These are phyloP conservation scores for Octopus bimaculoides DNA, from an alignment of 1,140 invertebrate genomes.

Conservation along the genomic window DNA sequence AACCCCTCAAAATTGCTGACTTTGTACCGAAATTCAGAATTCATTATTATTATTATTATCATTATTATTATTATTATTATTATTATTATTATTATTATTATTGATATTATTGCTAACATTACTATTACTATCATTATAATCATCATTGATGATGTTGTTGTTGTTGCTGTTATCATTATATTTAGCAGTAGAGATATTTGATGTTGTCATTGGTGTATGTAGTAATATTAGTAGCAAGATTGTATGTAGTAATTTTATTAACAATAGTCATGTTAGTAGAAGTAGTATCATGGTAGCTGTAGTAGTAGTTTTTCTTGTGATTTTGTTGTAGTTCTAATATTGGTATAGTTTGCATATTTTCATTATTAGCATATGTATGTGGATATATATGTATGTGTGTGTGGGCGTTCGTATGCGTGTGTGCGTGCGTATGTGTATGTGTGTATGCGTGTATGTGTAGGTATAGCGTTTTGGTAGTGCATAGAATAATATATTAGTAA, in stretches of 20 bases:
- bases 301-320: background rate
- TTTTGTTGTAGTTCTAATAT: background rate
- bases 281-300: background rate
- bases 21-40: too few species aligned
- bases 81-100: background rate
- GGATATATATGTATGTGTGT: background rate
- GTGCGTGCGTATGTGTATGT: background rate
- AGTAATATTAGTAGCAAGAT: background rate
- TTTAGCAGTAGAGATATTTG: background rate
- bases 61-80: slow-evolving; percentile 2
- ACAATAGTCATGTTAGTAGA: background rate
- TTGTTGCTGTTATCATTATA: background rate
- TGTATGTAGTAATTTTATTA: background rate
- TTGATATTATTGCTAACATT: background rate
- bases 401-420: background rate
- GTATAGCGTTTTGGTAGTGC: background rate
- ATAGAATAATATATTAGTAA: background rate
- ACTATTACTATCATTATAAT: background rate
- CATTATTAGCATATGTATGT: background rate
- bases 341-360: background rate
- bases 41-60: background rate
- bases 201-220: background rate
- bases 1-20: too few species aligned
- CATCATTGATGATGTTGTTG: background rate
- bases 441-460: background rate